Evolutionary conservation across 2,888 invertebrate species (phyloP), one percentile per base, ranked within the genome.

Genomic region (Drosophila glabriapex): DNA sequence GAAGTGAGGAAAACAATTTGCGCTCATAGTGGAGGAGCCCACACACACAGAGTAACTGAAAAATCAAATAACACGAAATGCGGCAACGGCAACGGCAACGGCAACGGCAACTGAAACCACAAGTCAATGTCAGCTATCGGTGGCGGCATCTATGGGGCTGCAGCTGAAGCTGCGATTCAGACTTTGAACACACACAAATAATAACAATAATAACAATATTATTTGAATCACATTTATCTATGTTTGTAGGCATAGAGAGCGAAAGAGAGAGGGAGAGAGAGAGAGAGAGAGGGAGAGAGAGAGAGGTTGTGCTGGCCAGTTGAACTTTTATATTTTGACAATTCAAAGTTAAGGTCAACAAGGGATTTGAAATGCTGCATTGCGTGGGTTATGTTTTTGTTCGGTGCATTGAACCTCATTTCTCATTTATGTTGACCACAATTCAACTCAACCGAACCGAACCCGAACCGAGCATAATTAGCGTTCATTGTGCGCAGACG

Each of bases 41-140:
- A 91, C 91, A 91, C 91, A 91, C 91, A 91, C 89, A 85, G 68
- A 82, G 72, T 54, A 67, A 66, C 68, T 64, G 64, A 71, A 52
- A 46, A 74, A 43, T 60, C 39, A 46, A 68, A 59, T 35, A 61
- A 70, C 76, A 74, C 64, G 74, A 82, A 71, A 74, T 65, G 78
- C 80, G 73, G 66, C 58, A 60, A 62, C 62, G 73, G 83, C 88
- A 89, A 86, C 62, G 73, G 83, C 88, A 89, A 86, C 81, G 74
- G 82, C 89, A 89, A 85, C 65, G 73, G 84, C 87, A 88, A 88
- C 81, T 74, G 83, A 90, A 89, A 86, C 90, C 91, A 85, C 89
- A 91, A 92, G 91, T 92, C 91, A 91, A 91, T 91, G 91, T 91
- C 91, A 91, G 76, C 70, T 52, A 56, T 39, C 85, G 83, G 85